Evolutionary conservation across 1,140 invertebrate species (phyloP).

Genomic region (Bombus fervidus): DNA sequence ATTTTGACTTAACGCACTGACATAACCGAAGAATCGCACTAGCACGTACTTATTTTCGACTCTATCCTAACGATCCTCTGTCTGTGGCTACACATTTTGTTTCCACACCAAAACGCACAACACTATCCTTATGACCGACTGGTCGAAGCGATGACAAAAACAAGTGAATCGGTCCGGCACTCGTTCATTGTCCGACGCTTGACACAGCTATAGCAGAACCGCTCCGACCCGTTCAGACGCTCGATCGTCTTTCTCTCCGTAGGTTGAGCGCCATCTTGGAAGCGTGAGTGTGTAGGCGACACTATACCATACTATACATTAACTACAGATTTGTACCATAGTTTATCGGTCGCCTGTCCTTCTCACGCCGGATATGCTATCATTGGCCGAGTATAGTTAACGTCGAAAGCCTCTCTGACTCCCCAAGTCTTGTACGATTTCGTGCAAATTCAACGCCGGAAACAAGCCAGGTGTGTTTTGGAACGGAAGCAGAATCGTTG

Average conservation of each 20-base stretch:
- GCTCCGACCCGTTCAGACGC: conserved; percentile 44
- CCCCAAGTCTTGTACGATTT: background rate
- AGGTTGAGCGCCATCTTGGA: conserved; percentile 59
- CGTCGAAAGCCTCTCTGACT: conserved; percentile 24
- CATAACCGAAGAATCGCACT: conserved; percentile 49
- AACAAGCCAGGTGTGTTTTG: conserved; percentile 14
- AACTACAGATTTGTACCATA: conserved; percentile 6
- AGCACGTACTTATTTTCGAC: conserved; percentile 27
- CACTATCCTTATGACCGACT: conserved; percentile 20
- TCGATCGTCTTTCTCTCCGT: conserved; percentile 52
- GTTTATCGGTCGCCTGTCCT: conserved; percentile 40
- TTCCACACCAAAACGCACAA: background rate
- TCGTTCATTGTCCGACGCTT: conserved; percentile 49
- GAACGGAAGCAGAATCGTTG: conserved; percentile 23
- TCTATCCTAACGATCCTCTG: conserved; percentile 13
- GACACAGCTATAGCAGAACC: conserved; percentile 38
- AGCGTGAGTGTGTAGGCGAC: conserved; percentile 30
- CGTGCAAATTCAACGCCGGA: conserved; percentile 31
- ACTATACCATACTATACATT: conserved; percentile 33
- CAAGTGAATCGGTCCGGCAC: conserved; percentile 45
- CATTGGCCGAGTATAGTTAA: conserved; percentile 41
- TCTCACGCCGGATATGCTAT: conserved; percentile 50
- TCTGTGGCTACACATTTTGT: conserved; percentile 29
- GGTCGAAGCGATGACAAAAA: background rate
- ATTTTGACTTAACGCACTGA: conserved; percentile 80